Base-by-base conservation (phyloP, 2,888 invertebrate genomes). In the Polydrusus pterygomalis region DNA sequence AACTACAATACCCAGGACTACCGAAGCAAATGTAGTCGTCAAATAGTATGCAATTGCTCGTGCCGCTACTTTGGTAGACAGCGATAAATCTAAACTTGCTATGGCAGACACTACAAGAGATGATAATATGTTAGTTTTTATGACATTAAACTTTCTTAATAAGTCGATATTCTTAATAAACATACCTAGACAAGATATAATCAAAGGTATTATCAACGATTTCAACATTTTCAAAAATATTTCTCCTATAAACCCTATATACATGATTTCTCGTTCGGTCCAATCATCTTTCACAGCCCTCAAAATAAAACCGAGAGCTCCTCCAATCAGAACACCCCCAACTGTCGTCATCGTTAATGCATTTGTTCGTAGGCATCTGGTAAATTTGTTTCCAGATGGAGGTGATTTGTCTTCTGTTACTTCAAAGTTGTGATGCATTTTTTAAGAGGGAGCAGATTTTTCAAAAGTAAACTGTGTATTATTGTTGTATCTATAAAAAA, bases 201-300 rank as follows among this genome's bases (percentile, higher is more conserved):
- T 92, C 77, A 95, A 89, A 0, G 95, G 95, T 63, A 95, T 87
- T 81, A 95, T 94, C 74, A 95, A 88, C 75, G 91, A 91, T 86
- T 94, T 93, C 69, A 95, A 88, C 92, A 94, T 93, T 77, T 92
- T 88, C 79, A 95, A 89, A 82, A 94, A 93, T 62, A 95, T 86
- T 83, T 94, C 93, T 17, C 82, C 82, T 1, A 91, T 87, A 84
- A 92, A 93, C 80, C 91, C 90, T 54, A 94, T 88, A 85, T 94
- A 94, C 90, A 92, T 92, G 51, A 93, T 88, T 81, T 93, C 91
- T 63, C 94, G 85, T 51, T 87, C 84, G 1, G 89, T 87, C 90
- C 91, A 91, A 77, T 85, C 83, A 9, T 84, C 86, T 51, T 81
- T 82, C 2, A 49, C 51, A 8, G 70, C 67, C 40, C 70, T 76